These are phyloP conservation scores for Acrocephalus arundinaceus DNA, from an alignment of 2,113 vertebrate species.

Conservation along the genomic window DNA sequence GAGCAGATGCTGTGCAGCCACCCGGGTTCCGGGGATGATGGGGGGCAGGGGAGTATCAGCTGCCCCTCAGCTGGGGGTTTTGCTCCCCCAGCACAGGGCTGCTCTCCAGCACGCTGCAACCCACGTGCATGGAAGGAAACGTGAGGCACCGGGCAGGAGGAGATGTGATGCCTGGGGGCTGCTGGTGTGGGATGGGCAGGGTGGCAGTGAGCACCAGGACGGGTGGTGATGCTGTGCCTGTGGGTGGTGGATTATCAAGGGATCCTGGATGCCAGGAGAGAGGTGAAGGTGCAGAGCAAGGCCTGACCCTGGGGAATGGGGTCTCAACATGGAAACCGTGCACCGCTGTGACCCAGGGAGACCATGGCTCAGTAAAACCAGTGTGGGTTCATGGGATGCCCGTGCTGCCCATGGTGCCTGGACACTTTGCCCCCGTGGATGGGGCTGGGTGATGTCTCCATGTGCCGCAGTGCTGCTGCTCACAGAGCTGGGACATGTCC, in stretches of 20 bases:
- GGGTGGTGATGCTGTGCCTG: background rate
- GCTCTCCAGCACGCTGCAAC: fast-evolving
- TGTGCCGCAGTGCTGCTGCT: background rate
- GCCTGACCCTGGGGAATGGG: fast-evolving
- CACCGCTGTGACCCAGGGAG: fast-evolving
- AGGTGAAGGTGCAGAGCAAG: fast-evolving
- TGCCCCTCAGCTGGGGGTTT: background rate
- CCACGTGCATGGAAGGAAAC: background rate
- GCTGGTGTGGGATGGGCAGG: background rate
- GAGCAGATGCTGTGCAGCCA: background rate
- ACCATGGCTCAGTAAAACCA: fast-evolving
- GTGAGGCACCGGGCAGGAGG: background rate
- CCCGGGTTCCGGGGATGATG: background rate
- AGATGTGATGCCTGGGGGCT: background rate
- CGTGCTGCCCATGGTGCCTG: fast-evolving
- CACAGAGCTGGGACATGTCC: background rate
- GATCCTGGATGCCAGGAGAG: background rate
- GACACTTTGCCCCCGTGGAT: background rate
- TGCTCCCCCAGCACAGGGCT: background rate
- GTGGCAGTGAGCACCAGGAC: fast-evolving
- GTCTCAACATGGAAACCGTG: fast-evolving
- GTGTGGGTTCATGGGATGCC: fast-evolving
- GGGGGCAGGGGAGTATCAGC: background rate
- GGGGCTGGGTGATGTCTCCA: background rate
- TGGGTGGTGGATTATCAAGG: background rate